Evolutionary conservation across 2,113 vertebrate species (phyloP).

Genomic region (Dipodomys ordii): DNA sequence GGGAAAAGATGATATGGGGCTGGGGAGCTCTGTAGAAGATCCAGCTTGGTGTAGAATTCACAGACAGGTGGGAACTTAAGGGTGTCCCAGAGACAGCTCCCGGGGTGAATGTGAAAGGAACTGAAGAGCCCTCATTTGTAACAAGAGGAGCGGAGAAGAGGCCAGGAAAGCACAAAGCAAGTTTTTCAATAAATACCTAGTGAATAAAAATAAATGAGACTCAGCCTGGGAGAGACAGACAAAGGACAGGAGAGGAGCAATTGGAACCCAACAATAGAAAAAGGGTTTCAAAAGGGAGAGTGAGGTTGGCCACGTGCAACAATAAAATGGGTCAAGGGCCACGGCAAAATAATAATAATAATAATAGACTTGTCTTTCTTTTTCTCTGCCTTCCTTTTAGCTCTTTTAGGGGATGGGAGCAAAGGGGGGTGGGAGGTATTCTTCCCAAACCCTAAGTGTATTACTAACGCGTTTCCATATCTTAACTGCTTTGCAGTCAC

Average conservation of each 20-base stretch:
- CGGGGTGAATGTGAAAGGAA: neutral
- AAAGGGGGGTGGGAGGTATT: too few species aligned
- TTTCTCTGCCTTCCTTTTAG: neutral
- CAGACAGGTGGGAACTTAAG: neutral
- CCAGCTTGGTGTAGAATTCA: neutral
- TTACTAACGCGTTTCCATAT: neutral
- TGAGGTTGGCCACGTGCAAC: neutral
- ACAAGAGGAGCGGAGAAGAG: conserved; percentile 2
- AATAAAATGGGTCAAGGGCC: neutral
- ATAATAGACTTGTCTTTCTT: neutral
- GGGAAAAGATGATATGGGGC: neutral
- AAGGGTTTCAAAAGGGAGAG: neutral
- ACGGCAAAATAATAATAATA: neutral
- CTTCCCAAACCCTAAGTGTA: neutral
- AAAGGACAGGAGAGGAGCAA: neutral
- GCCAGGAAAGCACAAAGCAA: neutral
- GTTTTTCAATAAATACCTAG: conserved; percentile 42
- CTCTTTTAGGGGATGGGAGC: neutral
- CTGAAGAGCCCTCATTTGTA: neutral
- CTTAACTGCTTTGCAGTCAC: neutral
- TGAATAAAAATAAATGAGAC: conserved; percentile 49
- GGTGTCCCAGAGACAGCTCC: neutral
- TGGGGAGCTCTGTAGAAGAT: neutral
- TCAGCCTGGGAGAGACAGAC: neutral
- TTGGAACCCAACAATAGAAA: neutral